phyloP scores from a whole-genome alignment of 2,797 vertebrate species.

The Platyrinchus mystaceus region DNA sequence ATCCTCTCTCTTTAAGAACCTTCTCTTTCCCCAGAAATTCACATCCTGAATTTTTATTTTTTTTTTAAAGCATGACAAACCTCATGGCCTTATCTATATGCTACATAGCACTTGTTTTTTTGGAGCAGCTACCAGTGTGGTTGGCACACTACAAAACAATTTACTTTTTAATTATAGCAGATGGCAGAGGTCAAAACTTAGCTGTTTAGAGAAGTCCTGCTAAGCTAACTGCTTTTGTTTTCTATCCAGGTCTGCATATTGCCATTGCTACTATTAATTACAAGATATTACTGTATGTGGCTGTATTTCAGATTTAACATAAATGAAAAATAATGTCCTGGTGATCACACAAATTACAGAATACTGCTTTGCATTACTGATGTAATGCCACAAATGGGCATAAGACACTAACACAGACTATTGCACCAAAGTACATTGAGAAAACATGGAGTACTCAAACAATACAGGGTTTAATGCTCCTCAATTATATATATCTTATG shows the following conservation, averaged over 20 bases:
- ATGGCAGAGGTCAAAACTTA: constrained; percentile 5
- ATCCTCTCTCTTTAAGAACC: background rate
- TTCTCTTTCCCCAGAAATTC: background rate
- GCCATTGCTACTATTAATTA: background rate
- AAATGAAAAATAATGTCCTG: background rate
- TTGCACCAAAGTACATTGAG: background rate
- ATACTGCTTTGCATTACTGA: background rate
- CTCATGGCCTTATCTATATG: background rate
- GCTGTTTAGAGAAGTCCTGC: background rate
- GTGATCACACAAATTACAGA: background rate
- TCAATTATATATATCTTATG: background rate
- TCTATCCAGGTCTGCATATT: background rate
- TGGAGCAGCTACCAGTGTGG: background rate
- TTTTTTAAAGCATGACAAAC: background rate
- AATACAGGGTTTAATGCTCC: background rate
- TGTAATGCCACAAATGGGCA: background rate
- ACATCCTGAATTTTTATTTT: background rate
- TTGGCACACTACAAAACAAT: background rate
- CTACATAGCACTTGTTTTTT: background rate
- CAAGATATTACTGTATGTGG: background rate
- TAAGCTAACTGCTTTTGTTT: background rate
- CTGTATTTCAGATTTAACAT: background rate
- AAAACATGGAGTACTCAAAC: background rate
- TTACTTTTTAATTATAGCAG: background rate
- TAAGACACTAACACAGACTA: background rate